Percentiles rank a stretch among this genome's conserved stretches.
Conservation (phyloP, 2,888 invertebrate genomes). For the Saturnia pavonia region DNA sequence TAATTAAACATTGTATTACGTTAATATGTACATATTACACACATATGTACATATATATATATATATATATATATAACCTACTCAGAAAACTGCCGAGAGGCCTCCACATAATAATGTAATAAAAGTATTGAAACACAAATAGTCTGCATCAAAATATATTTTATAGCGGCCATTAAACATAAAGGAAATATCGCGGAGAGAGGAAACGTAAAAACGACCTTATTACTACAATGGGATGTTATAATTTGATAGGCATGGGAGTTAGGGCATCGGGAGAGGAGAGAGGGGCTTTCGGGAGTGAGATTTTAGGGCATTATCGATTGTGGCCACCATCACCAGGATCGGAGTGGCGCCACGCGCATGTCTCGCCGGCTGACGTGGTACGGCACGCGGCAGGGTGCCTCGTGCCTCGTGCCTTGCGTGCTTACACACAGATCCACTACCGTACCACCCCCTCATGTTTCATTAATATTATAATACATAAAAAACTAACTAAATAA, state of each 20-base stretch:
- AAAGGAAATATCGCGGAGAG: constrained; percentile 60
- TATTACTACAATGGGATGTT: constrained; percentile 73
- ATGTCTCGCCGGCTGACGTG: constrained; percentile 24
- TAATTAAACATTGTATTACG: not conserved
- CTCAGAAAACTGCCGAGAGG: constrained; percentile 29
- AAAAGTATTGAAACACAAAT: constrained; percentile 49
- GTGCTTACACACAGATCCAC: not conserved
- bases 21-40: not conserved
- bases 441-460: not conserved
- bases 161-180: constrained; percentile 69
- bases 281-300: constrained; percentile 60
- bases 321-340: constrained; percentile 71
- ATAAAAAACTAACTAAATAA: not conserved
- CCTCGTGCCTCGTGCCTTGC: constrained; percentile 25
- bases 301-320: constrained; percentile 77
- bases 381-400: constrained; percentile 25
- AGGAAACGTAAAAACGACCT: constrained; percentile 69
- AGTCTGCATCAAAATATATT: constrained; percentile 60
- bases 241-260: constrained; percentile 71
- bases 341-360: constrained; percentile 51
- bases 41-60: not conserved
- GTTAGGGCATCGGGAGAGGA: constrained; percentile 61
- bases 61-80: not conserved
- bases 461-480: not conserved
- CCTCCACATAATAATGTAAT: constrained; percentile 31